Percentiles rank a stretch among this genome's conserved stretches.
These are phyloP conservation scores for Syngnathus scovelli DNA, from an alignment of 2,113 vertebrate genomes.

Conservation along the genomic window DNA sequence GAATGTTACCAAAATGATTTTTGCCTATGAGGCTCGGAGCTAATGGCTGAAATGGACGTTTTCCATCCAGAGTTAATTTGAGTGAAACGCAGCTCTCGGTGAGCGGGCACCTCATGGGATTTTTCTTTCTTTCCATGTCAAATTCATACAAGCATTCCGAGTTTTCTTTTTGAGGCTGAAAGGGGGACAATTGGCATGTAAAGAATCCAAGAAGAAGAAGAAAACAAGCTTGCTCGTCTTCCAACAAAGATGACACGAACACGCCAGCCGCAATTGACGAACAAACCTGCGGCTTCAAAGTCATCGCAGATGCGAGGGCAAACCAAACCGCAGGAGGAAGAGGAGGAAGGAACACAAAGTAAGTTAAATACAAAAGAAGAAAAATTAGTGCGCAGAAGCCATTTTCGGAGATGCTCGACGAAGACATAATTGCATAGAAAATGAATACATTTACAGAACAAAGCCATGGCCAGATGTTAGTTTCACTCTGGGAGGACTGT, in stretches of 20 bases:
- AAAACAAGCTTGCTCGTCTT: background rate
- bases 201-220: background rate
- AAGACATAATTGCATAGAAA: background rate
- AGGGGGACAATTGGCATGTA: background rate
- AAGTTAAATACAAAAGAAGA: background rate
- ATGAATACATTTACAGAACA: conserved; percentile 1
- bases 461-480: conserved; percentile 1
- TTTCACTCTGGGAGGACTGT: background rate
- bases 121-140: background rate
- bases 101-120: background rate
- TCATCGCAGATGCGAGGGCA: background rate
- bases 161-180: background rate
- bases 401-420: background rate
- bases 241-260: background rate
- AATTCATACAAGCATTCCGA: background rate
- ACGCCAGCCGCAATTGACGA: background rate
- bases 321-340: background rate
- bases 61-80: conserved; percentile 1
- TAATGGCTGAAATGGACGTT: conserved; percentile 1
- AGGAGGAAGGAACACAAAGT: background rate
- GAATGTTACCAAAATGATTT: background rate
- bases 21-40: conserved; percentile 1
- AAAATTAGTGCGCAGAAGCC: background rate
- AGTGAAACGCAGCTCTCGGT: background rate
- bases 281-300: background rate